Conservation (phyloP, 2,113 vertebrate species). For the Neolamprologus modestus region DNA sequence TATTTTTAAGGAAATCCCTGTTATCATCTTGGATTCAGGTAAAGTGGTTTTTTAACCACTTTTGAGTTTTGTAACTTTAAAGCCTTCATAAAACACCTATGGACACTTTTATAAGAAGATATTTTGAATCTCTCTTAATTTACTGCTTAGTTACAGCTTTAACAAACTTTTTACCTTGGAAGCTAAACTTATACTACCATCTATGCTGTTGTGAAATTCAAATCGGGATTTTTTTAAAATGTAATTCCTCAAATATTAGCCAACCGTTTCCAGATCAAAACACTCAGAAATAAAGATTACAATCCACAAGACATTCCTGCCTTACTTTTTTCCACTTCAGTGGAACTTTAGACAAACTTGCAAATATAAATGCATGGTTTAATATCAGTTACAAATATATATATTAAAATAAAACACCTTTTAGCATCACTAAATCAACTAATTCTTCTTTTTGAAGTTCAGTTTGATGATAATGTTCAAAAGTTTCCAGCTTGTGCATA, state of each 20-base stretch:
- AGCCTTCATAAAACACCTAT: background rate
- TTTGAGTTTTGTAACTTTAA: background rate
- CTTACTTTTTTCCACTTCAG: background rate
- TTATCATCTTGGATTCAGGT: background rate
- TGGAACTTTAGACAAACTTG: background rate
- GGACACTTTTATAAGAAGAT: background rate
- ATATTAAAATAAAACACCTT: background rate
- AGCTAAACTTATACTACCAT: background rate
- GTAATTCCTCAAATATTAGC: background rate
- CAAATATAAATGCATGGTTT: background rate
- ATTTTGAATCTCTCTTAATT: background rate
- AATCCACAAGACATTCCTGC: background rate
- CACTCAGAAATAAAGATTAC: background rate
- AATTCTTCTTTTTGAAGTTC: background rate
- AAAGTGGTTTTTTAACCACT: background rate
- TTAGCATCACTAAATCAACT: background rate
- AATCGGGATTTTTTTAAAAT: fast-evolving
- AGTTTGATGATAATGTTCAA: background rate
- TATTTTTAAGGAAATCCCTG: background rate
- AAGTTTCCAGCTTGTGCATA: background rate
- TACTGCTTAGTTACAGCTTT: background rate
- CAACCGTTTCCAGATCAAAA: background rate
- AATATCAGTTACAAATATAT: background rate
- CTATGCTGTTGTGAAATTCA: background rate
- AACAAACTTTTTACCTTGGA: background rate